A percentile compares a stretch with the other conserved stretches of the same genome.
phyloP scores from a whole-genome alignment of 2,113 vertebrate genomes.

The Oriolus oriolus region DNA sequence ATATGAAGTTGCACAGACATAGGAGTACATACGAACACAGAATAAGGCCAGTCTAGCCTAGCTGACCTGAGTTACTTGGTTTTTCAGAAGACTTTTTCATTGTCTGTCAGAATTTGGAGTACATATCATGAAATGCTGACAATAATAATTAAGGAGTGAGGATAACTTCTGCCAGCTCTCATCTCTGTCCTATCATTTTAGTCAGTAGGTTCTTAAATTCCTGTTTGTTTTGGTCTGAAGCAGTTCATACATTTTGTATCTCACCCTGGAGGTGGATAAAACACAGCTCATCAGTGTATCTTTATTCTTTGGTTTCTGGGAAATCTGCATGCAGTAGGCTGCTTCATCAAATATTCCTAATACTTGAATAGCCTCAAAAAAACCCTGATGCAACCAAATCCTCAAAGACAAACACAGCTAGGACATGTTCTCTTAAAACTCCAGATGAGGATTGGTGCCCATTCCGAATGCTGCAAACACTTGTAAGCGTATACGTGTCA shows the following conservation, averaged over 20 bases:
- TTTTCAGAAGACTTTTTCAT: neutral
- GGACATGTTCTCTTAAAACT: neutral
- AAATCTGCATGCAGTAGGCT: neutral
- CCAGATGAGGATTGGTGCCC: neutral
- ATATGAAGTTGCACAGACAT: neutral
- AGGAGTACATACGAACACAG: neutral
- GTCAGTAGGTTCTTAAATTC: neutral
- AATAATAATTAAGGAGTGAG: neutral
- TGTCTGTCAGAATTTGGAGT: neutral
- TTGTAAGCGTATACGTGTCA: accelerated
- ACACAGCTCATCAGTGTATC: neutral
- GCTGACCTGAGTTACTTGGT: neutral
- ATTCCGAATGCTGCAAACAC: accelerated
- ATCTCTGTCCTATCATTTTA: neutral
- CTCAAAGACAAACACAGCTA: neutral
- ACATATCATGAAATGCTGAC: neutral
- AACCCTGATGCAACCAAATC: neutral
- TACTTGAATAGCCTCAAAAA: neutral
- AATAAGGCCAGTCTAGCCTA: neutral
- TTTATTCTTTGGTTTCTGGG: neutral
- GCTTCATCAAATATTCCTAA: neutral
- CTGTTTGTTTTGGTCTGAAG: neutral
- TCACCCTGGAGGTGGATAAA: neutral
- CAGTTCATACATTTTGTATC: neutral
- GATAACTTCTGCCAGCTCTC: neutral